Conservation (phyloP, 2,888 invertebrate genomes). For the Epistrophella euchroma region DNA sequence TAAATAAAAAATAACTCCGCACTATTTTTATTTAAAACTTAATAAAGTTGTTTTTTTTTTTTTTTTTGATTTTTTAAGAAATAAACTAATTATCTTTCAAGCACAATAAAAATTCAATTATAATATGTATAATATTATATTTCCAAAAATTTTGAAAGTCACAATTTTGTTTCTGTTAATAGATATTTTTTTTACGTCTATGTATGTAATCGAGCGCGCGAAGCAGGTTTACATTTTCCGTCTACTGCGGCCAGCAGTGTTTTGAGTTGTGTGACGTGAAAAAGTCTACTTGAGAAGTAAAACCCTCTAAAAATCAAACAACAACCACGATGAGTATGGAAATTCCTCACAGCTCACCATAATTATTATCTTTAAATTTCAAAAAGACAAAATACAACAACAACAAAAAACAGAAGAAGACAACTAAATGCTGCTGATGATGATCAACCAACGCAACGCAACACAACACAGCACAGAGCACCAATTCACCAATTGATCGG, state of each 20-base stretch:
- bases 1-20: not conserved
- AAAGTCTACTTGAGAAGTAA: constrained; percentile 54
- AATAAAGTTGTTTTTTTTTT: not conserved
- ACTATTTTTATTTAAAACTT: not conserved
- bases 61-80: not conserved
- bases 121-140: too few species aligned
- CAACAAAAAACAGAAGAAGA: constrained; percentile 15
- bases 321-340: constrained; percentile 53
- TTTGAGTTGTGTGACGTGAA: constrained; percentile 66
- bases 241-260: constrained; percentile 61
- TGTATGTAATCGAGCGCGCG: constrained; percentile 35
- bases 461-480: constrained; percentile 2
- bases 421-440: constrained; percentile 28
- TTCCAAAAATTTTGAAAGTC: constrained; percentile 13
- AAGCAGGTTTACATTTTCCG: constrained; percentile 61
- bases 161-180: constrained; percentile 21
- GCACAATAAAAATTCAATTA: constrained; percentile 16
- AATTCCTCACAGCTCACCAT: constrained; percentile 46
- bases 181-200: not conserved
- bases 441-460: constrained; percentile 14
- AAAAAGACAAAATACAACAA: constrained; percentile 30
- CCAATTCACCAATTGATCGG: constrained; percentile 48
- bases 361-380: constrained; percentile 31
- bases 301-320: constrained; percentile 41
- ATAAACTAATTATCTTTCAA: constrained; percentile 20